These are phyloP conservation scores for Camponotus pennsylvanicus DNA, from an alignment of 1,140 invertebrate genomes.

Conservation along the genomic window DNA sequence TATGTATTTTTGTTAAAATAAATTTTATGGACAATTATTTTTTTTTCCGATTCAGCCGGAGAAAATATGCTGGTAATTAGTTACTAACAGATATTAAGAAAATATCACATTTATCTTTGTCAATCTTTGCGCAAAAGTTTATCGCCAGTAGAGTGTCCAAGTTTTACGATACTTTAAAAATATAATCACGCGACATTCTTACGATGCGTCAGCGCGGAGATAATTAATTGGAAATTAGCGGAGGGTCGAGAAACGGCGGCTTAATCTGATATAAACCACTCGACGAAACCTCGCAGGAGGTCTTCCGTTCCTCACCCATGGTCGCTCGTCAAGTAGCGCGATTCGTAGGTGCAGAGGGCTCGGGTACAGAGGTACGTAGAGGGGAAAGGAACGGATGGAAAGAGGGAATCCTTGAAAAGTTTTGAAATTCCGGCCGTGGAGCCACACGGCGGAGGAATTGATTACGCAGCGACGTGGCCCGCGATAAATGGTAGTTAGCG, in stretches of 20 bases:
- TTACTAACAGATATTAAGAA: not conserved
- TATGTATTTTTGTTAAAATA: too few relatives aligned
- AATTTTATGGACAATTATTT: too few relatives aligned
- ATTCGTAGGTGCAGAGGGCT: constrained; percentile 28
- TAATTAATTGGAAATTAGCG: constrained; percentile 76
- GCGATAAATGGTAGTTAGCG: constrained; percentile 77
- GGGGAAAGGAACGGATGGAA: constrained; percentile 41
- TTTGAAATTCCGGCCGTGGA: constrained; percentile 72
- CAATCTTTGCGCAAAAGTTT: constrained; percentile 14
- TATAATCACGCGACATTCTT: constrained; percentile 73
- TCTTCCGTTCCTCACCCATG: constrained; percentile 32
- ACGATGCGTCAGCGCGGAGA: constrained; percentile 67
- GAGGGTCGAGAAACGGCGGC: constrained; percentile 62
- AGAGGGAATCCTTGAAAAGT: constrained; percentile 69
- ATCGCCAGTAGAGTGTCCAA: not conserved
- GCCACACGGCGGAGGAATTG: constrained; percentile 74
- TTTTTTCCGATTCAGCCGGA: too few relatives aligned
- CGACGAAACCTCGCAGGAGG: constrained; percentile 69
- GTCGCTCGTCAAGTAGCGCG: constrained; percentile 33
- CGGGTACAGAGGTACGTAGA: not conserved
- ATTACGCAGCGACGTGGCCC: constrained; percentile 75
- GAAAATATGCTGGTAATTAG: not conserved
- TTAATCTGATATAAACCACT: constrained; percentile 73
- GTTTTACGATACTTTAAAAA: constrained; percentile 25
- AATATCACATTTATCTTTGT: constrained; percentile 19